Evolutionary conservation across 1,140 invertebrate genomes (phyloP), one percentile per base, ranked within the genome.

Genomic region (Brachionus asplanchnoidis): DNA sequence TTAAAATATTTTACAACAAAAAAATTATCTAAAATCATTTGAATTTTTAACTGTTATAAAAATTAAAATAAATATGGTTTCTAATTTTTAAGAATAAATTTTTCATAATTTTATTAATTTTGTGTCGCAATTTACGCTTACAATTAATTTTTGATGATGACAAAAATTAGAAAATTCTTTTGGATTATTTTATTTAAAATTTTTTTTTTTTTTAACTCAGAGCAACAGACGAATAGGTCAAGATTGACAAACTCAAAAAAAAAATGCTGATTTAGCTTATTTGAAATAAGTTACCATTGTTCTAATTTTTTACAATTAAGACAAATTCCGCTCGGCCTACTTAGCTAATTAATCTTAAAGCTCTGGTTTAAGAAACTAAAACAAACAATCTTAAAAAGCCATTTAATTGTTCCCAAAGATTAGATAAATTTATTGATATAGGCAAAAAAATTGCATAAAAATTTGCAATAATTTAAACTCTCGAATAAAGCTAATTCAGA

Each of bases 371-470:
- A 60, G 53, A 60, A 60, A 23, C 8, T 60, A 9, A 23, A 60
- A 60, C 17, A 60, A 60, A 60, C 53, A 60, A 60, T 20, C 53
- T 60, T 60, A 60, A 60, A 60, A 60, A 60, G 8, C 53, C n/a
- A 60, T 60, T 26, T 23, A 60, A 53, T 60, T 17, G n/a, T 60
- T 60, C 53, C 53, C 53, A 60, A 60, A 60, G 53, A 60, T 60
- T 60, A 60, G 53, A 60, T 60, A 60, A 60, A 60, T 60, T 23
- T 60, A 60, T 60, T 60, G 53, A 60, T 60, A 60, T 60, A 60
- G 53, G 53, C 53, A 60, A 20, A 60, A 60, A 60, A 7, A n/a
- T 46, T 46, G 44, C 44, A 46, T 46, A 46, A 46, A 60, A 26
- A 60, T 23, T 60, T 60, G 53, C 53, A 60, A 9, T 60, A 20